These are phyloP conservation scores for Malurus elegans DNA, from an alignment of 2,113 vertebrate species.

Conservation along the genomic window DNA sequence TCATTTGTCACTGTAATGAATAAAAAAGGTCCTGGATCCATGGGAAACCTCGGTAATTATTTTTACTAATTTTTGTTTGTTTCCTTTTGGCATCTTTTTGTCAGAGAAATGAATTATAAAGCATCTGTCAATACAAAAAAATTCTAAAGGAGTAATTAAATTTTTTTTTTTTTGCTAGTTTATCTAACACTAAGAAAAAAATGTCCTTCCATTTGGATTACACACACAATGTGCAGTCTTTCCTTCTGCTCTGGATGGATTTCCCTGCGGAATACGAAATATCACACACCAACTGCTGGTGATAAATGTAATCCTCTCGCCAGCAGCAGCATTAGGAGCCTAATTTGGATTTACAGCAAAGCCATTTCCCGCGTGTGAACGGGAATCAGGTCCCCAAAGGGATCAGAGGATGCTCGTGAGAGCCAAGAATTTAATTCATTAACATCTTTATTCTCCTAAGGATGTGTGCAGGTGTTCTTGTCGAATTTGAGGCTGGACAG, in stretches of 20 bases:
- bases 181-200: not conserved
- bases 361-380: not conserved
- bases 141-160: not conserved
- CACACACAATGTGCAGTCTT: not conserved
- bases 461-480: not conserved
- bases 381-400: not conserved
- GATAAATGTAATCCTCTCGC: slow-evolving; percentile 41
- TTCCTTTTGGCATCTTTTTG: not conserved
- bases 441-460: not conserved
- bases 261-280: not conserved
- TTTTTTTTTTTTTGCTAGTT: not conserved
- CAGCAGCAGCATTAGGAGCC: not conserved
- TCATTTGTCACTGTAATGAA: not conserved
- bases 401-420: not conserved
- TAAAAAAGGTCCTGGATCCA: not conserved
- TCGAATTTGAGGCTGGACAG: not conserved
- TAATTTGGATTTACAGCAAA: slow-evolving; percentile 18
- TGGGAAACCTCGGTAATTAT: not conserved
- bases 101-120: not conserved
- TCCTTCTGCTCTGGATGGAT: not conserved
- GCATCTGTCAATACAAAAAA: not conserved
- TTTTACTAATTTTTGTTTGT: not conserved
- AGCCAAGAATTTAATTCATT: not conserved
- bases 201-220: not conserved
- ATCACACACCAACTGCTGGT: not conserved